Evolutionary conservation across 2,888 invertebrate species (phyloP).

Genomic region (Drosophila borealis): DNA sequence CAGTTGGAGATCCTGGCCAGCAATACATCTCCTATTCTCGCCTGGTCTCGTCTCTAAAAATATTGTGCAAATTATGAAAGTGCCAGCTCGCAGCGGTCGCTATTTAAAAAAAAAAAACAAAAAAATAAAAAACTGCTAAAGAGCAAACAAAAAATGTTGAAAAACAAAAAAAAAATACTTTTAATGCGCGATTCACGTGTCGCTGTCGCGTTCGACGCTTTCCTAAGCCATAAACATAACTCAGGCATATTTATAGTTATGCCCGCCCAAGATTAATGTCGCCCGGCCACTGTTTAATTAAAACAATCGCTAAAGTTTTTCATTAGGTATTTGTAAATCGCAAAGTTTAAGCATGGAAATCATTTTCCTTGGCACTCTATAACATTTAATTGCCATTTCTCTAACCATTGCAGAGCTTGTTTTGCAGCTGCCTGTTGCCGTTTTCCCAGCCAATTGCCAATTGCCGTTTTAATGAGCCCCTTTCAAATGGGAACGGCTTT

Average conservation of each 20-base stretch:
- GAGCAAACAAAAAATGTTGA: background rate
- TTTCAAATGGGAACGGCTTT: conserved; percentile 32
- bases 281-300: conserved; percentile 39
- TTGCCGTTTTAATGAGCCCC: conserved; percentile 43
- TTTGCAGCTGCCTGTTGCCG: conserved; percentile 1
- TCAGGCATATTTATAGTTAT: conserved; percentile 54
- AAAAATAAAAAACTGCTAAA: background rate
- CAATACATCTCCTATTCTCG: conserved; percentile 16
- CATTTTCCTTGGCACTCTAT: conserved; percentile 15
- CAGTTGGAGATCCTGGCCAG: conserved; percentile 37
- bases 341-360: conserved; percentile 16
- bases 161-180: conserved; percentile 19
- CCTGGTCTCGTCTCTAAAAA: conserved; percentile 32
- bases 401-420: background rate
- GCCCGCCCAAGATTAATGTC: conserved; percentile 29
- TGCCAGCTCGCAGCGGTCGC: conserved; percentile 16
- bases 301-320: conserved; percentile 26
- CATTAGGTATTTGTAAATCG: conserved; percentile 28
- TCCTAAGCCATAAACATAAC: conserved; percentile 62
- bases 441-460: conserved; percentile 40
- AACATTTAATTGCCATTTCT: conserved; percentile 45
- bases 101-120: background rate
- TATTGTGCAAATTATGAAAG: conserved; percentile 60
- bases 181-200: conserved; percentile 69
- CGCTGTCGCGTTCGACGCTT: conserved; percentile 54